A percentile compares a stretch with the other conserved stretches of the same genome.
These are phyloP conservation scores for Falco naumanni DNA, from an alignment of 2,797 vertebrate species.

Conservation along the genomic window DNA sequence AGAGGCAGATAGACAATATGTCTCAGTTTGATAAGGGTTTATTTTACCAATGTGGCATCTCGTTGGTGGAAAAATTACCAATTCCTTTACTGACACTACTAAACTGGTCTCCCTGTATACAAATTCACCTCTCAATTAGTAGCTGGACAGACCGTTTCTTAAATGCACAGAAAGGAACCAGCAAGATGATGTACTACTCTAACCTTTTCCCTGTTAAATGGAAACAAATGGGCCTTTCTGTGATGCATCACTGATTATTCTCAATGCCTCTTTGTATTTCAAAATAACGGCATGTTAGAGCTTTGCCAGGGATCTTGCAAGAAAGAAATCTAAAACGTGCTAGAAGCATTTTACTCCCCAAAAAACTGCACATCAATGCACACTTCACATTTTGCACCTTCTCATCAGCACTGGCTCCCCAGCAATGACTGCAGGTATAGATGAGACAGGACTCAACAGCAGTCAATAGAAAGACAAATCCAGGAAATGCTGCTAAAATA, in stretches of 20 bases:
- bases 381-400: background rate
- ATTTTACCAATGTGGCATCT: background rate
- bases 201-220: conserved; percentile 70
- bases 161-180: conserved; percentile 24
- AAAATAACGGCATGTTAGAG: conserved; percentile 31
- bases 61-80: background rate
- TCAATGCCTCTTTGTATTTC: conserved; percentile 38
- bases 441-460: background rate
- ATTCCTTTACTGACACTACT: background rate
- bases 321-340: background rate
- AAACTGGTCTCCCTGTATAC: conserved; percentile 2
- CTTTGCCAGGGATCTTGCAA: background rate
- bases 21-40: background rate
- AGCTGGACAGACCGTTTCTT: background rate
- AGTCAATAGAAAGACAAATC: background rate
- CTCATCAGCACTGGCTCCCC: background rate
- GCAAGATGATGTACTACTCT: conserved; percentile 58
- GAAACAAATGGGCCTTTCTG: conserved; percentile 31
- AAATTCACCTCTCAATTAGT: conserved; percentile 46
- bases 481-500: background rate
- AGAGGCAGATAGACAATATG: background rate
- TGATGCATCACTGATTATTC: conserved; percentile 57
- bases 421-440: background rate
- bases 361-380: background rate
- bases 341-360: background rate